A percentile compares a stretch with the other conserved stretches of the same genome.
Conservation (phyloP, 2,797 vertebrate genomes). For the Falco peregrinus region DNA sequence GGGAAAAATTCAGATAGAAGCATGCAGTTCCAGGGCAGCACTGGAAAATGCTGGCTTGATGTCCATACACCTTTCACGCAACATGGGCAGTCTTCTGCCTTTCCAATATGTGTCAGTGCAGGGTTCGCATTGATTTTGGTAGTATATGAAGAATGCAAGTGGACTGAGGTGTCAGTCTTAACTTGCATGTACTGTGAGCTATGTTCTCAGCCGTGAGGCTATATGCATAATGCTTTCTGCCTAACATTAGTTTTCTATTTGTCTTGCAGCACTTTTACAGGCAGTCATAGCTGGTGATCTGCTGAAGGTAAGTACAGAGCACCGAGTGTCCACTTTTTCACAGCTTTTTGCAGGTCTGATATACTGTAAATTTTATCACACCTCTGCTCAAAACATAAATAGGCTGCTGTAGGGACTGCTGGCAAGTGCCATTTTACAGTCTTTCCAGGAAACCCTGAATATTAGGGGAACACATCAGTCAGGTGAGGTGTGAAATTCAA, state of each 20-base stretch:
- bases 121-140: background rate
- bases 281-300: conserved; percentile 81
- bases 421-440: conserved; percentile 9
- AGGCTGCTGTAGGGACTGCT: conserved; percentile 6
- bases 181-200: background rate
- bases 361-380: background rate
- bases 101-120: background rate
- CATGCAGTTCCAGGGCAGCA: background rate
- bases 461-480: background rate
- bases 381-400: conserved; percentile 4
- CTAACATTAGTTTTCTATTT: conserved; percentile 61
- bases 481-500: conserved; percentile 19
- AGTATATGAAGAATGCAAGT: background rate
- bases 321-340: background rate
- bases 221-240: background rate
- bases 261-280: conserved; percentile 80
- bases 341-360: conserved; percentile 22
- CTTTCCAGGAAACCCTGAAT: conserved; percentile 40
- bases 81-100: background rate
- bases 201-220: background rate
- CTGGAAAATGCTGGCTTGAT: background rate
- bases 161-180: background rate
- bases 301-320: conserved; percentile 76
- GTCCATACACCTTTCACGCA: background rate
- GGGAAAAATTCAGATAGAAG: background rate